Evolutionary conservation across 2,888 invertebrate species (phyloP).

Genomic region (Drosophila ustulata): DNA sequence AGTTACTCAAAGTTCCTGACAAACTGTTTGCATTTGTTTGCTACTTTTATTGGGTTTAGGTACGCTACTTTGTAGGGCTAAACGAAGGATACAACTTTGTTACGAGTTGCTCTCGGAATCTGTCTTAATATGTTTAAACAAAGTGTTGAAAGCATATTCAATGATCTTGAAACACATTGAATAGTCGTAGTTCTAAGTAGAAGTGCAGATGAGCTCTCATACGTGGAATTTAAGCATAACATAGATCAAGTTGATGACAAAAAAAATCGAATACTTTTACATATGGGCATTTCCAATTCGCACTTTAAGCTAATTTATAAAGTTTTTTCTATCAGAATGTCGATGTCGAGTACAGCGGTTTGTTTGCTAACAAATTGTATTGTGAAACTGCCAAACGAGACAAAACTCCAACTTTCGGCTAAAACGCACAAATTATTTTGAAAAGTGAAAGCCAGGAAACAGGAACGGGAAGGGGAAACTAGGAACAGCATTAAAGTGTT

Average conservation of each 20-base stretch:
- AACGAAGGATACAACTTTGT: constrained; percentile 11
- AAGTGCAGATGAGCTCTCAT: not conserved
- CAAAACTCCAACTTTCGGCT: constrained; percentile 40
- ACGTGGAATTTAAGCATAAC: too few species aligned
- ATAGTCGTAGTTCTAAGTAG: not conserved
- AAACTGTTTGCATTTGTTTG: constrained; percentile 40
- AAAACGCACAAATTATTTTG: not conserved
- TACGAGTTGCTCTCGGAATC: constrained; percentile 24
- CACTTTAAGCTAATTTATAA: not conserved
- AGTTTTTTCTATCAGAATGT: constrained; percentile 28
- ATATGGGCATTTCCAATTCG: not conserved
- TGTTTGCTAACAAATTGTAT: constrained; percentile 70
- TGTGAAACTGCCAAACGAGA: constrained; percentile 32
- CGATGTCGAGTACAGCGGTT: constrained; percentile 49
- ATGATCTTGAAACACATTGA: not conserved
- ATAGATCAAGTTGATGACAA: too few species aligned
- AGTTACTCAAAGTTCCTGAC: constrained; percentile 56
- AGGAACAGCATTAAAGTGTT: constrained; percentile 53
- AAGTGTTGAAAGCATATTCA: not conserved
- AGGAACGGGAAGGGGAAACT: constrained; percentile 1
- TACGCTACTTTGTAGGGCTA: constrained; percentile 8
- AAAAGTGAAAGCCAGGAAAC: not conserved
- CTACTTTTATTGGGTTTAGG: constrained; percentile 35
- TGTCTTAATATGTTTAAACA: constrained; percentile 5
- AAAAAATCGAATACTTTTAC: too few species aligned